Conservation (phyloP, 2,888 invertebrate genomes). For the Sphinx pinastri region DNA sequence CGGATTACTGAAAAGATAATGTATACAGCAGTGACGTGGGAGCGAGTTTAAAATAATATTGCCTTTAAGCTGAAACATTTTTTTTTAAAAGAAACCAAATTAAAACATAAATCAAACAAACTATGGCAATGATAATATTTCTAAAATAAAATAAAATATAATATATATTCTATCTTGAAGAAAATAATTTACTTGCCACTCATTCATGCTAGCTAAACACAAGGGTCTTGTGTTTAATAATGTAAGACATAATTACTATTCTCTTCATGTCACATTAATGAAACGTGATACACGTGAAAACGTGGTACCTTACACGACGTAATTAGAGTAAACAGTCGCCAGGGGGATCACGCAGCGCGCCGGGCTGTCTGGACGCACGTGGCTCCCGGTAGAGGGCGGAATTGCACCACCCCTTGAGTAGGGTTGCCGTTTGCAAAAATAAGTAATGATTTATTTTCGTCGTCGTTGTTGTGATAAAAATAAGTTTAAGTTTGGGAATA, state of each 20-base stretch:
- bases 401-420: background rate
- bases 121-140: too few species aligned
- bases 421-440: background rate
- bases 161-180: too few species aligned
- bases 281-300: constrained; percentile 21
- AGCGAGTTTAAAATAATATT: too few species aligned
- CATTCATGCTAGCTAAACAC: too few species aligned
- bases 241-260: background rate
- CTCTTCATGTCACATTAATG: constrained; percentile 23
- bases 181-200: too few species aligned
- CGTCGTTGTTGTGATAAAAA: background rate
- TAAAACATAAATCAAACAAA: too few species aligned
- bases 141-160: too few species aligned
- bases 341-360: constrained; percentile 43
- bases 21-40: too few species aligned
- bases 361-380: constrained; percentile 52
- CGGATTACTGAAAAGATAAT: too few species aligned
- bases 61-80: too few species aligned
- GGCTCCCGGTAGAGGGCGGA: constrained; percentile 36
- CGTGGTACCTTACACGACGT: constrained; percentile 26
- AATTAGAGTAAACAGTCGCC: constrained; percentile 33
- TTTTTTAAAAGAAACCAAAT: too few species aligned
- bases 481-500: too few species aligned
- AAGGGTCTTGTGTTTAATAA: background rate
- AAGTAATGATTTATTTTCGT: background rate